Evolutionary conservation across 1,140 invertebrate species (phyloP).

Genomic region (Lasaia peninsularis): DNA sequence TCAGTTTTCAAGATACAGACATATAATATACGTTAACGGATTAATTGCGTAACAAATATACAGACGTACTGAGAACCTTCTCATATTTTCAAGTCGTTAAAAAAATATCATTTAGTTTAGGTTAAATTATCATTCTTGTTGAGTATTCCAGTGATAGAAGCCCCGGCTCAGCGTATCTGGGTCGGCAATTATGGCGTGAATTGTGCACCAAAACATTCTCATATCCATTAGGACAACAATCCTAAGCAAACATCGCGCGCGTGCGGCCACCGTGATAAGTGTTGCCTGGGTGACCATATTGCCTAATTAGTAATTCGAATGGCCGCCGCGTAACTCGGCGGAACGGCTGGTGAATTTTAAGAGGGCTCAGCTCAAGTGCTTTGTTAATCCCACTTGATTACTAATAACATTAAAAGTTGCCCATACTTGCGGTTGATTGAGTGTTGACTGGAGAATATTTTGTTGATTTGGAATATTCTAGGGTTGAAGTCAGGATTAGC

Average conservation of each 20-base stretch:
- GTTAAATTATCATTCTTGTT: background rate
- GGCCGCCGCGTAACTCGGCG: background rate
- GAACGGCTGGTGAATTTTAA: background rate
- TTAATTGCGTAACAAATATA: no score
- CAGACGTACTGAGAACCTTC: no score
- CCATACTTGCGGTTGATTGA: background rate
- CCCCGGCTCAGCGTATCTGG: slow-evolving; percentile 22
- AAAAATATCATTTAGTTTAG: background rate
- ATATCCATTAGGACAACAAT: slow-evolving; percentile 64
- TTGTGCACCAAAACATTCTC: slow-evolving; percentile 44
- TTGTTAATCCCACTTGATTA: slow-evolving; percentile 4
- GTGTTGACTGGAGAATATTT: no score
- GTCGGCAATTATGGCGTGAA: slow-evolving; percentile 49
- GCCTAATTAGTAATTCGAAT: slow-evolving; percentile 40
- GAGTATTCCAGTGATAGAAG: background rate
- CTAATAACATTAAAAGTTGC: background rate
- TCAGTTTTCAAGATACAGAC: no score
- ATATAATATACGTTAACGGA: no score
- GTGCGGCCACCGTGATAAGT: slow-evolving; percentile 66
- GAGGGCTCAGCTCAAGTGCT: background rate
- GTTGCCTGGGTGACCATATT: slow-evolving; percentile 45
- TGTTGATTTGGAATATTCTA: no score
- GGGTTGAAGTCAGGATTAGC: no score
- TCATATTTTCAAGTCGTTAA: no score
- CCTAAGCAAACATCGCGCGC: slow-evolving; percentile 57